phyloP scores from a whole-genome alignment of 1,140 invertebrate genomes.

The Belonocnema kinseyi region DNA sequence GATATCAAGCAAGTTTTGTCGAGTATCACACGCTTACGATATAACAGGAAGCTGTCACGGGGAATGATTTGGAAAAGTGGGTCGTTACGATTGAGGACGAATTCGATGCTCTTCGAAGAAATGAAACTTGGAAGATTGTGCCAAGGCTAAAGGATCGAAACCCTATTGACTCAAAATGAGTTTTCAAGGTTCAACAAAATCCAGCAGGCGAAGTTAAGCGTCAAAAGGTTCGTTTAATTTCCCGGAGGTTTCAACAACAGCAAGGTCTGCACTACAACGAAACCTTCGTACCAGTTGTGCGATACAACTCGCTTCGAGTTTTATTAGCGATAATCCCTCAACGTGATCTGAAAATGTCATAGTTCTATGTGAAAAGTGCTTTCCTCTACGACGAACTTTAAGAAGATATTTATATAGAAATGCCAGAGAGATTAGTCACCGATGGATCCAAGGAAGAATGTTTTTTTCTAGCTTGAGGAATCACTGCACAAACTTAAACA shows the following conservation, averaged over 20 bases:
- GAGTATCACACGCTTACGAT: not conserved
- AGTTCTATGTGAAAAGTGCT: not conserved
- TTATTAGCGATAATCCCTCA: too few relatives aligned
- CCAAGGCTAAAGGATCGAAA: conserved; percentile 1
- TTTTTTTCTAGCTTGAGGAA: too few relatives aligned
- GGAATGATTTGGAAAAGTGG: conserved; percentile 1
- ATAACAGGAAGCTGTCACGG: conserved; percentile 3
- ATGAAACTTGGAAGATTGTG: conserved; percentile 2
- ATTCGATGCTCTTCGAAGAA: not conserved
- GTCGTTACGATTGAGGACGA: not conserved
- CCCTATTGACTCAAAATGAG: conserved; percentile 16
- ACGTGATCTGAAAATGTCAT: too few relatives aligned
- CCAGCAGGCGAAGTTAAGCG: not conserved
- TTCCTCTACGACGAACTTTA: not conserved
- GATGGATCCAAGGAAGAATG: not conserved
- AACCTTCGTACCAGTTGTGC: too few relatives aligned
- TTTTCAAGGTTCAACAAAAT: conserved; percentile 10
- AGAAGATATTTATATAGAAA: not conserved
- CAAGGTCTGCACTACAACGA: too few relatives aligned
- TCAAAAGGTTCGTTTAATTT: too few relatives aligned
- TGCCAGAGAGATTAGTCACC: not conserved
- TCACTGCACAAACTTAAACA: too few relatives aligned
- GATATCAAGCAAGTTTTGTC: not conserved
- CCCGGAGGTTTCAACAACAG: too few relatives aligned
- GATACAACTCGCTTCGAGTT: too few relatives aligned